Percentiles rank a stretch among this genome's conserved stretches.
These are phyloP conservation scores for Ptychodera flava DNA, from an alignment of 35 echinoderm and acorn worm genomes.

Conservation along the genomic window DNA sequence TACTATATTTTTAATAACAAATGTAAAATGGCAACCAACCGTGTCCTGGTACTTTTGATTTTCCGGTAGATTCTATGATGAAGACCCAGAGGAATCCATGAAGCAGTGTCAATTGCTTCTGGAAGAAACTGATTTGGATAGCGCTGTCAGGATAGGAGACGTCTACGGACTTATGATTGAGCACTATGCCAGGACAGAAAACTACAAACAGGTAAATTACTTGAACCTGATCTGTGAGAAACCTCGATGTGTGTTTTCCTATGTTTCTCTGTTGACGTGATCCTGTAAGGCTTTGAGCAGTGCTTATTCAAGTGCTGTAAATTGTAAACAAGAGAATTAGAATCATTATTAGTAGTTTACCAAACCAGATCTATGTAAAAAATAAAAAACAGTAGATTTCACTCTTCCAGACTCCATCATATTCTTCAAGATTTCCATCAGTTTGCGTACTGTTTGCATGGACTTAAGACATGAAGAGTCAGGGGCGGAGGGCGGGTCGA, in stretches of 20 bases:
- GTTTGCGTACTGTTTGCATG: too few species aligned
- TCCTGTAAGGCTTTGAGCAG: too few species aligned
- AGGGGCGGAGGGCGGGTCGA: background rate
- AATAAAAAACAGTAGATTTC: too few species aligned
- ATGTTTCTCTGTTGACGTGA: too few species aligned
- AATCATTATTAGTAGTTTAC: background rate
- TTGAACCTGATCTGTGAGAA: too few species aligned
- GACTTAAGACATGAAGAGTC: background rate
- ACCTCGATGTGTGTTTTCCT: too few species aligned
- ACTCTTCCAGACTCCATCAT: too few species aligned
- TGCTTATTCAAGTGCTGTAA: too few species aligned
- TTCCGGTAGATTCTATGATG: constrained; percentile 65
- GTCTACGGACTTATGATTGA: constrained; percentile 98
- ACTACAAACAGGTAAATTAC: constrained; percentile 68
- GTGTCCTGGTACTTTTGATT: background rate
- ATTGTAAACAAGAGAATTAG: background rate
- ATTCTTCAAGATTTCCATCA: too few species aligned
- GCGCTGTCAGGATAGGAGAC: constrained; percentile 85
- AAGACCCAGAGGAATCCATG: constrained; percentile 91
- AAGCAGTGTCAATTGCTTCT: constrained; percentile 81
- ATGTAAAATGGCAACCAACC: too few species aligned
- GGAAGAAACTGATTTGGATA: constrained; percentile 82
- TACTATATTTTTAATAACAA: too few species aligned
- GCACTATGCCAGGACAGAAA: constrained; percentile 92
- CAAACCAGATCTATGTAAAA: too few species aligned